A percentile compares a stretch with the other conserved stretches of the same genome.
Evolutionary conservation across 2,113 vertebrate species (phyloP).

Genomic region (Ochotona curzoniae): DNA sequence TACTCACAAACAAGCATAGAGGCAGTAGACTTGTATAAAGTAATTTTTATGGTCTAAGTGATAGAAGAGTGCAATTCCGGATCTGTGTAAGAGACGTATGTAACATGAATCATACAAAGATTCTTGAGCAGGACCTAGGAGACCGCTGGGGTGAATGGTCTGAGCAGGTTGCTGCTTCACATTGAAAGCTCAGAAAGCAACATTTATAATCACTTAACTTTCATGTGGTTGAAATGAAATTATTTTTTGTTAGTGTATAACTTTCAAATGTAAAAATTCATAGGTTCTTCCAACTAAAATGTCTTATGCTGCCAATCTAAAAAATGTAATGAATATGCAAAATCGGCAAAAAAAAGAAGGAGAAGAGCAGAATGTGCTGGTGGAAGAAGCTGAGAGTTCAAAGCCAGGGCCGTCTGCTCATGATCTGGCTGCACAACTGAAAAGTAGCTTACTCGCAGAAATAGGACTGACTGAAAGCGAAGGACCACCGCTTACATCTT

Average conservation of each 20-base stretch:
- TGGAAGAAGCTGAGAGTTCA: slow-evolving; percentile 92
- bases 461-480: slow-evolving; percentile 99
- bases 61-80: background rate
- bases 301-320: slow-evolving; percentile 99
- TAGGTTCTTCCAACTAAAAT: slow-evolving; percentile 99
- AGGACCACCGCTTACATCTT: slow-evolving; percentile 96
- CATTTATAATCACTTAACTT: background rate
- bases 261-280: slow-evolving; percentile 68
- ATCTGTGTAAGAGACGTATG: background rate
- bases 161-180: background rate
- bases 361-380: slow-evolving; percentile 89
- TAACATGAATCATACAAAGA: background rate
- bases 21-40: background rate
- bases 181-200: background rate
- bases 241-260: slow-evolving; percentile 48
- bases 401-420: slow-evolving; percentile 97
- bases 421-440: slow-evolving; percentile 97
- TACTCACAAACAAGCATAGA: background rate
- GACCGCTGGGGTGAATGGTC: background rate
- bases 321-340: slow-evolving; percentile 99
- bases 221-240: background rate
- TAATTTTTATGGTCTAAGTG: background rate
- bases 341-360: slow-evolving; percentile 91
- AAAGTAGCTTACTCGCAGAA: slow-evolving; percentile 97
- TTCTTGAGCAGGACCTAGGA: background rate